Evolutionary conservation across 2,797 vertebrate genomes (phyloP).

Genomic region (Platyrinchus mystaceus): DNA sequence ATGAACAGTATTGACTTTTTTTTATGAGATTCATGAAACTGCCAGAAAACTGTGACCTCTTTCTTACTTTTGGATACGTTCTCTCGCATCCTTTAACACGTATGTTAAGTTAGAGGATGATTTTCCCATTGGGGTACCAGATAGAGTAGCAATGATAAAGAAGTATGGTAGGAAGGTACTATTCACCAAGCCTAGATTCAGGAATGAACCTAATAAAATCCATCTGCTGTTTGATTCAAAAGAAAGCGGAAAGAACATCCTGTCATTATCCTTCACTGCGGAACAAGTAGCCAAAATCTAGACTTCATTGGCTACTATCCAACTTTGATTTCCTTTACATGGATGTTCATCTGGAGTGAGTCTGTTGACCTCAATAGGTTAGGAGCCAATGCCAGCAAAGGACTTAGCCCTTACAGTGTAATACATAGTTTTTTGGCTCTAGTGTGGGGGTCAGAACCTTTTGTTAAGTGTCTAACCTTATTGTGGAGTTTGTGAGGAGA

Average conservation of each 20-base stretch:
- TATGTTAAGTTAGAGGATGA: not conserved
- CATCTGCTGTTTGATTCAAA: not conserved
- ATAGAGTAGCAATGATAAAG: not conserved
- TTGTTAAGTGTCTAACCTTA: not conserved
- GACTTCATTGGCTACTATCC: not conserved
- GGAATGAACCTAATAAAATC: not conserved
- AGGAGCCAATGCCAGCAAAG: not conserved
- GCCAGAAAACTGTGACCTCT: constrained; percentile 18
- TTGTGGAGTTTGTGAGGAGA: not conserved
- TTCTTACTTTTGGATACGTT: constrained; percentile 9
- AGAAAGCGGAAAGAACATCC: not conserved
- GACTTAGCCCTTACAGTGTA: not conserved
- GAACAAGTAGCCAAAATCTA: not conserved
- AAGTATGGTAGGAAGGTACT: not conserved
- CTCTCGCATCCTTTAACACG: not conserved
- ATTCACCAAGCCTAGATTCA: not conserved
- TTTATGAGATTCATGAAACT: constrained; percentile 52
- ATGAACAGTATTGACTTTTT: constrained; percentile 38
- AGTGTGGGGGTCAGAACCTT: not conserved
- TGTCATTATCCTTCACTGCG: not conserved
- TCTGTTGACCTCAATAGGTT: not conserved
- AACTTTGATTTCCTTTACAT: not conserved
- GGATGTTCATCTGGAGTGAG: not conserved
- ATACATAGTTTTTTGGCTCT: not conserved
- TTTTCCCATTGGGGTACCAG: not conserved